These are phyloP conservation scores for Sapajus apella DNA, from an alignment of 2,113 vertebrate species.

Conservation along the genomic window DNA sequence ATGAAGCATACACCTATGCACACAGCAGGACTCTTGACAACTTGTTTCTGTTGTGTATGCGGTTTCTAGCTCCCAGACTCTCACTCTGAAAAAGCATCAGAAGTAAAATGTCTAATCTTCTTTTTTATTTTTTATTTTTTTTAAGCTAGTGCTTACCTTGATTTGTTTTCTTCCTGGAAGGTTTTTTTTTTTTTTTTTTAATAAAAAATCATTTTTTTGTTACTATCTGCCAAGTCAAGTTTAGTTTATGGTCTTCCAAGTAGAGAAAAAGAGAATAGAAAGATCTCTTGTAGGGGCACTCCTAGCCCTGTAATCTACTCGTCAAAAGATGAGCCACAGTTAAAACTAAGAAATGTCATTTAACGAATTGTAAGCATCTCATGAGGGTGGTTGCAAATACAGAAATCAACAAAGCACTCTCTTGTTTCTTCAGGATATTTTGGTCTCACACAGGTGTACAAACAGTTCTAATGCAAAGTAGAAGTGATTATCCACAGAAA, in stretches of 20 bases:
- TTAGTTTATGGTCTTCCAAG: slow-evolving; percentile 22
- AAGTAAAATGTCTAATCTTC: not conserved
- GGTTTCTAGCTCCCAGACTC: not conserved
- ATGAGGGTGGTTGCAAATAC: not conserved
- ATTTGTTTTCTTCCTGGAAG: not conserved
- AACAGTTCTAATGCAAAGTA: not conserved
- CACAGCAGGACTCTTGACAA: not conserved
- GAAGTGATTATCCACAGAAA: not conserved
- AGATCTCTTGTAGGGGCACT: not conserved
- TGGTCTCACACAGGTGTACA: not conserved
- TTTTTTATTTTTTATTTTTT: not conserved
- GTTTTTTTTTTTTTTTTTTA: not conserved
- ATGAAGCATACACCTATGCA: not conserved
- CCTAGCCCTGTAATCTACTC: not conserved
- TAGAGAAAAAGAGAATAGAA: not conserved
- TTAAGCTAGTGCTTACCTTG: not conserved
- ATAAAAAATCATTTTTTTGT: not conserved
- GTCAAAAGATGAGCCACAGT: not conserved
- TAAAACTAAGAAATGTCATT: not conserved
- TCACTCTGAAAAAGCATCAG: not conserved
- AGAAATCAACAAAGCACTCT: not conserved
- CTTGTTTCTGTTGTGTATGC: not conserved
- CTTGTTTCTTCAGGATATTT: not conserved
- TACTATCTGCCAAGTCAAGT: not conserved
- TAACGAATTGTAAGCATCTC: not conserved